Conservation (phyloP, 2,888 invertebrate species). For the Nyleta sp. region DNA sequence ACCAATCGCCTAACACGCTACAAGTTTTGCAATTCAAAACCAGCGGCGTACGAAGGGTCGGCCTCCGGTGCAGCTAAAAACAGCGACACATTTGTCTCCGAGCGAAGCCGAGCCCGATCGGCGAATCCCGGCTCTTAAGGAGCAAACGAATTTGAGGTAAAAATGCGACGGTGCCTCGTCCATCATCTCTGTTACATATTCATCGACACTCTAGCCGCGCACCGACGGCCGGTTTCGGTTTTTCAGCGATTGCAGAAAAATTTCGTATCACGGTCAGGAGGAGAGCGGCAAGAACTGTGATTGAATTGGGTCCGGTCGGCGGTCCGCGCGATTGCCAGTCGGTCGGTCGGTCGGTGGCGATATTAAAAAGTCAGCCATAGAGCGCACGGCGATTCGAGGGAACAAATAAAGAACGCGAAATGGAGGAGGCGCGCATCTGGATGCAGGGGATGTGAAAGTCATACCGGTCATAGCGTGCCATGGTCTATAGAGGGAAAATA, state of each 20-base stretch:
- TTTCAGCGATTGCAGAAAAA: constrained; percentile 6
- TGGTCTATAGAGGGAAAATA: constrained; percentile 59
- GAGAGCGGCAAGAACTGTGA: not conserved
- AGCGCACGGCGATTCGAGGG: constrained; percentile 18
- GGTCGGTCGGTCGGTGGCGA: not conserved
- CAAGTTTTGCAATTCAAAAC: too few relatives aligned
- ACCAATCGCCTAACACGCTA: too few relatives aligned
- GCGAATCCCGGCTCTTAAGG: too few relatives aligned
- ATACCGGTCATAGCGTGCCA: constrained; percentile 45
- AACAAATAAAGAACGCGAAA: constrained; percentile 44
- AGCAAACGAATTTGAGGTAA: too few relatives aligned
- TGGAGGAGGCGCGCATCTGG: constrained; percentile 43
- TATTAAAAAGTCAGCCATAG: constrained; percentile 31
- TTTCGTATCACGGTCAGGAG: not conserved
- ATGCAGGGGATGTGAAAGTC: constrained; percentile 57
- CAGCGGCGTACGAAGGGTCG: too few relatives aligned
- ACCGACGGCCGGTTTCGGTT: not conserved
- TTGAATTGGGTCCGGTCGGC: not conserved
- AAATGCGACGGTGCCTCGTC: too few relatives aligned
- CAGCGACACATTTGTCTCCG: too few relatives aligned
- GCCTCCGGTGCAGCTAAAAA: too few relatives aligned
- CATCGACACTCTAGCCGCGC: too few relatives aligned
- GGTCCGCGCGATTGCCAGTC: too few relatives aligned
- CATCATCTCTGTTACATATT: too few relatives aligned
- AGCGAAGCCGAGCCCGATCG: too few relatives aligned